Conservation (phyloP, 2,113 vertebrate genomes). For the Rattus norvegicus region GRCr8 NC_086021.1:42754501-42755000, state of each 20-base stretch:
- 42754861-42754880: accelerated
- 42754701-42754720: not conserved
- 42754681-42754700: not conserved
- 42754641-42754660: not conserved
- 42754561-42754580: not conserved
- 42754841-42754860: too few species aligned
- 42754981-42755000: not conserved
- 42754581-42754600: not conserved
- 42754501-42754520: not conserved
- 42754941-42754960: not conserved
- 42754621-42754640: not conserved
- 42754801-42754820: not conserved
- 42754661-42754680: not conserved
- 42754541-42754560: not conserved
- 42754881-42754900: not conserved
- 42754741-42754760: too few species aligned
- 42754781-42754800: not conserved
- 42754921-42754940: not conserved
- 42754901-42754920: not conserved
- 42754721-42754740: too few species aligned
- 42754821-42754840: not conserved
- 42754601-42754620: not conserved
- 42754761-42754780: not conserved
- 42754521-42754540: not conserved
- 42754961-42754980: not conserved